A percentile compares a stretch with the other conserved stretches of the same genome.
Evolutionary conservation across 2,888 invertebrate species (phyloP).

Genomic region (Oscheius sp.): DNA sequence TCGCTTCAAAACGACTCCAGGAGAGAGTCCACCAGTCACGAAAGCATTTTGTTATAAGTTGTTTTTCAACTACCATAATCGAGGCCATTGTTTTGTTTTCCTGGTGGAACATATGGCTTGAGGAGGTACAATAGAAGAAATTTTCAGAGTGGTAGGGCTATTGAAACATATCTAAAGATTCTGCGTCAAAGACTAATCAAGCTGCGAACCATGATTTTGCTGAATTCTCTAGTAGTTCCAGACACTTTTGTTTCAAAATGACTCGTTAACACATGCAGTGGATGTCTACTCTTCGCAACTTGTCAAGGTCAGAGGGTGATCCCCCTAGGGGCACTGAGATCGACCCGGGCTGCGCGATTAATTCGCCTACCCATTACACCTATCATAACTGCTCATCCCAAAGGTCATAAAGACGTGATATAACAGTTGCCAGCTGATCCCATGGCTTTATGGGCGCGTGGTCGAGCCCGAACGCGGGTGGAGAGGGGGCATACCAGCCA

Average conservation of each 20-base stretch:
- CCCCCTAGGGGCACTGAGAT: constrained; percentile 30
- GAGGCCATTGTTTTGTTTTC: constrained; percentile 1
- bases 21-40: constrained; percentile 17
- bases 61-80: constrained; percentile 8
- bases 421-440: constrained; percentile 22
- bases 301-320: constrained; percentile 34
- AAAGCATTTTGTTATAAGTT: constrained; percentile 23
- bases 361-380: constrained; percentile 36
- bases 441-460: constrained; percentile 7
- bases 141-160: no score
- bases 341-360: constrained; percentile 33
- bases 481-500: neutral
- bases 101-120: constrained; percentile 13
- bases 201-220: neutral
- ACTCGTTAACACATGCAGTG: constrained; percentile 30
- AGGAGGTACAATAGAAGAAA: no score
- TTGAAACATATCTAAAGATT: no score
- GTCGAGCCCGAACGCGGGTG: neutral
- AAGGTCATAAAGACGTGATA: constrained; percentile 33
- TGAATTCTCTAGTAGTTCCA: no score
- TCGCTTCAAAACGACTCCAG: constrained; percentile 21
- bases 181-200: neutral
- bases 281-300: constrained; percentile 33
- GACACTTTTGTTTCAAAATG: constrained; percentile 22
- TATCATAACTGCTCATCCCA: constrained; percentile 32